These are phyloP conservation scores for Caenorhabditis sp. DNA, from an alignment of 2,888 invertebrate genomes.

Conservation along the genomic window DNA sequence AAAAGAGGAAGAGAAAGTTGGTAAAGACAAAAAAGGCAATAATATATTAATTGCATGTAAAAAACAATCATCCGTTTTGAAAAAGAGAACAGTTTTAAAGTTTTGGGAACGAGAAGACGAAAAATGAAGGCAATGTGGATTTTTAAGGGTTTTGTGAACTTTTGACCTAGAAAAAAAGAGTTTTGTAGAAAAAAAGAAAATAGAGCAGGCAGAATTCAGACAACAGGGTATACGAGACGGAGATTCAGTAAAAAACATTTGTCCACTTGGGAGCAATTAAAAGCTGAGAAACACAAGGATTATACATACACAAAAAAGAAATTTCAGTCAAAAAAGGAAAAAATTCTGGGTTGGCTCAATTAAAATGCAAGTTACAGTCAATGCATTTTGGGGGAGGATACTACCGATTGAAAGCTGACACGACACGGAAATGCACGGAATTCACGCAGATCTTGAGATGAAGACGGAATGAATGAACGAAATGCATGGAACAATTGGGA, in stretches of 20 bases:
- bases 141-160: background rate
- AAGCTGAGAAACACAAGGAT: slow-evolving; percentile 36
- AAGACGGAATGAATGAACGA: slow-evolving; percentile 6
- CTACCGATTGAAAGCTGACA: slow-evolving; percentile 36
- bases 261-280: slow-evolving; percentile 9
- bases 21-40: too few species aligned
- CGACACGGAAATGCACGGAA: slow-evolving; percentile 34
- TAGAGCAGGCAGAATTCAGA: background rate
- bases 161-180: slow-evolving; percentile 44
- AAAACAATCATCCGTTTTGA: slow-evolving; percentile 61
- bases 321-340: background rate
- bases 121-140: background rate
- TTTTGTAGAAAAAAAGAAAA: background rate
- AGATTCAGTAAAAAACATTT: background rate
- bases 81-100: slow-evolving; percentile 64
- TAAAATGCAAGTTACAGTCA: background rate
- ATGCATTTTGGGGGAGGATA: background rate
- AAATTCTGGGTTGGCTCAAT: too few species aligned
- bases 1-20: slow-evolving; percentile 9
- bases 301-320: slow-evolving; percentile 22
- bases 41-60: slow-evolving; percentile 54
- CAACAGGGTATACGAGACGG: slow-evolving; percentile 13
- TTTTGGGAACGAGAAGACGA: slow-evolving; percentile 47
- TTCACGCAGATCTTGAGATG: slow-evolving; percentile 25
- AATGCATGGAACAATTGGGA: slow-evolving; percentile 22